Evolutionary conservation across 1,140 invertebrate species (phyloP).

Genomic region (Condylostylus longicornis): DNA sequence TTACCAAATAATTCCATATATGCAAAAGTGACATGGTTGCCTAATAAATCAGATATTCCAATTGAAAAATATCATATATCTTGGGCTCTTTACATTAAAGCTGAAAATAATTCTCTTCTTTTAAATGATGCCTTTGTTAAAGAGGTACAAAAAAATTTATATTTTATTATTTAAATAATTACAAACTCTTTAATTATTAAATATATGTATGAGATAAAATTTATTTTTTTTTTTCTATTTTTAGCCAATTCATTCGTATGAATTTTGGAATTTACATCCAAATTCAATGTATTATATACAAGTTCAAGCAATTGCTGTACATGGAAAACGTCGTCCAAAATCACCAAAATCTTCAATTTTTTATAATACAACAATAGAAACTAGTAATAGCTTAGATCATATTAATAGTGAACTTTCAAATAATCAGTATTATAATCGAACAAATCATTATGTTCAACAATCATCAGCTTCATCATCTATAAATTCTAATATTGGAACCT

Average conservation of each 20-base stretch:
- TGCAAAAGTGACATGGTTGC: conserved; percentile 43
- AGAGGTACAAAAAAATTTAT: conserved; percentile 27
- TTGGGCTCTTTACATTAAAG: conserved; percentile 23
- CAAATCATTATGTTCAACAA: conserved; percentile 4
- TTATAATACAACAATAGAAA: conserved; percentile 41
- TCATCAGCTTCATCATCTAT: conserved; percentile 4
- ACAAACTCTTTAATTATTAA: neutral
- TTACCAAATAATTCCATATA: conserved; percentile 36
- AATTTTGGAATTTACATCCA: conserved; percentile 18
- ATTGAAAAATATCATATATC: conserved; percentile 35
- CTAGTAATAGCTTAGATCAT: conserved; percentile 10
- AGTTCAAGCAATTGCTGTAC: conserved; percentile 50
- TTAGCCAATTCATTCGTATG: conserved; percentile 3
- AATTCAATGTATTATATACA: conserved; percentile 54
- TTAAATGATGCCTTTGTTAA: conserved; percentile 18
- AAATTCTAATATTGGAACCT: neutral
- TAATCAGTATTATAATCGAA: conserved; percentile 5
- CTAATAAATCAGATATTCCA: conserved; percentile 47
- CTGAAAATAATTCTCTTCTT: conserved; percentile 16
- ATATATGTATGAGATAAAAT: neutral
- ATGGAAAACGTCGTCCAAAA: conserved; percentile 43
- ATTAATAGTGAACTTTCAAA: conserved; percentile 15
- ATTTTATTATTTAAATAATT: conserved; percentile 2
- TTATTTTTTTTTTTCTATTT: conserved; percentile 1
- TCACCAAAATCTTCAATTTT: conserved; percentile 49